A percentile compares a stretch with the other conserved stretches of the same genome.
phyloP scores from a whole-genome alignment of 1,140 invertebrate genomes.

The Drosophila subpulchrella region DNA sequence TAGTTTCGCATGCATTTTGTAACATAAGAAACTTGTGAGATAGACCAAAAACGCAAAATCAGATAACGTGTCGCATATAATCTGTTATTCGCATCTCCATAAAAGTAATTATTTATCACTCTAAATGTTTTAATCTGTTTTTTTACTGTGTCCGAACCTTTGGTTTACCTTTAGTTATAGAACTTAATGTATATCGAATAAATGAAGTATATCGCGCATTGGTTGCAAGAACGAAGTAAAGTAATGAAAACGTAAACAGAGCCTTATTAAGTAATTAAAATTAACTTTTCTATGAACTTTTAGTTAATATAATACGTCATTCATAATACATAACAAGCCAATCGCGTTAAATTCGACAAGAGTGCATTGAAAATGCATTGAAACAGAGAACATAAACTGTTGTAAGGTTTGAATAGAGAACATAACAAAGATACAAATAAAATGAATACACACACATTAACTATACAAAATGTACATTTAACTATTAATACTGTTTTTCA shows the following conservation, averaged over 20 bases:
- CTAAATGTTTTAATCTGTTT: conserved; percentile 29
- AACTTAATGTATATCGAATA: conserved; percentile 62
- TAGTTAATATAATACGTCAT: conserved; percentile 64
- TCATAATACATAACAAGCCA: conserved; percentile 53
- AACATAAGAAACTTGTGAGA: conserved; percentile 46
- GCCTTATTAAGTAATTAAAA: conserved; percentile 79
- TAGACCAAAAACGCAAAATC: conserved; percentile 50
- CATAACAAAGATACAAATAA: conserved; percentile 46
- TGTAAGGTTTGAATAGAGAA: conserved; percentile 54
- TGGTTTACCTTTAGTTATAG: conserved; percentile 58
- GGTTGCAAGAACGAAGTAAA: conserved; percentile 50
- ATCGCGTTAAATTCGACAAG: conserved; percentile 50
- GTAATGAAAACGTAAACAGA: conserved; percentile 62
- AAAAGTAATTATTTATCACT: conserved; percentile 55
- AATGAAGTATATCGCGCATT: conserved; percentile 42
- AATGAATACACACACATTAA: conserved; percentile 38
- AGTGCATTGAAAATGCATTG: conserved; percentile 78
- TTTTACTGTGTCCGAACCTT: conserved; percentile 41
- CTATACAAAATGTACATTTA: conserved; percentile 65
- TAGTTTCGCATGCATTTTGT: conserved; percentile 22
- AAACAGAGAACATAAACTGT: conserved; percentile 50
- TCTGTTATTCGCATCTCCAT: conserved; percentile 65
- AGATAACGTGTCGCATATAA: conserved; percentile 43
- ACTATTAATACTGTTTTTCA: conserved; percentile 76
- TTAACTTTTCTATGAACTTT: conserved; percentile 72